These are phyloP conservation scores for Osmerus eperlanus DNA, from an alignment of 2,113 vertebrate genomes.

Conservation along the genomic window DNA sequence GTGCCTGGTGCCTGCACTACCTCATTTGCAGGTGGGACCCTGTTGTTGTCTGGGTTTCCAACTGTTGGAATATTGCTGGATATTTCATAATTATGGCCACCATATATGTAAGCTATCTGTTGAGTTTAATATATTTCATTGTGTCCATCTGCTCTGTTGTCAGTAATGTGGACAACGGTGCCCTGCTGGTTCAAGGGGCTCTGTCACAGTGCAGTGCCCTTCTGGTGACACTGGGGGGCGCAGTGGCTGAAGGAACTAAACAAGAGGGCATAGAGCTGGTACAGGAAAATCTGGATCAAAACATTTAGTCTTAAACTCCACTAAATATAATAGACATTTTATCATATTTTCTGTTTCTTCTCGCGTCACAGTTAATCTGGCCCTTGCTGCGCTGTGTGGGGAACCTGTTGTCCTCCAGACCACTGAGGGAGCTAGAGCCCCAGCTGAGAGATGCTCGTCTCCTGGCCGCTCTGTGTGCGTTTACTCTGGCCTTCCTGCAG, in stretches of 20 bases:
- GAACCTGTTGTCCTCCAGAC: constrained; percentile 78
- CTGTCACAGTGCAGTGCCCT: constrained; percentile 73
- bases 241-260: constrained; percentile 61
- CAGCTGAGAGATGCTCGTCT: constrained; percentile 68
- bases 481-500: constrained; percentile 76
- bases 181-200: constrained; percentile 70
- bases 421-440: constrained; percentile 27
- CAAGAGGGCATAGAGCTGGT: constrained; percentile 84
- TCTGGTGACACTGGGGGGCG: constrained; percentile 75
- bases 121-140: not conserved
- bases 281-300: constrained; percentile 34
- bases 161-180: constrained; percentile 65
- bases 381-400: constrained; percentile 87
- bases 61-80: too few relatives aligned
- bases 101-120: too few relatives aligned
- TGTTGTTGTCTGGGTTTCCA: not conserved
- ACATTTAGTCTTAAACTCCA: not conserved
- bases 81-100: too few relatives aligned
- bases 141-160: constrained; percentile 6
- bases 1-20: constrained; percentile 94
- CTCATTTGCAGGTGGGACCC: constrained; percentile 80
- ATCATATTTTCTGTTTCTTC: not conserved
- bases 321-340: not conserved
- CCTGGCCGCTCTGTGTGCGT: constrained; percentile 75
- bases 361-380: constrained; percentile 75